Evolutionary conservation across 1,140 invertebrate species (phyloP), one percentile per base, ranked within the genome.

Genomic region (Eufriesea mexicana): DNA sequence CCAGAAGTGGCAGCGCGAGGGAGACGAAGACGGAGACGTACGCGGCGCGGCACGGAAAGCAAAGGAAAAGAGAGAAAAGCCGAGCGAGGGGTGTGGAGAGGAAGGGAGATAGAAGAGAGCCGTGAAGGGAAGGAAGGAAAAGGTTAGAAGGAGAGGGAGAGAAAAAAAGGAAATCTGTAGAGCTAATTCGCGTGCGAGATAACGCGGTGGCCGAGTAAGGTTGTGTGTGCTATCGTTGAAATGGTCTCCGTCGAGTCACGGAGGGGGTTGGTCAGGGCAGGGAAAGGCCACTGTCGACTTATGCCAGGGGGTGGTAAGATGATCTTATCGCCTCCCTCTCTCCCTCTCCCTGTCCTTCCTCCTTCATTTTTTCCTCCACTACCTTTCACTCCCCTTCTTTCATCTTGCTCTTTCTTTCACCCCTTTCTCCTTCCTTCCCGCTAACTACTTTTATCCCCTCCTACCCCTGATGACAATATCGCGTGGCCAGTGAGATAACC

Each of bases 151-250:
- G 42, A 72, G 70, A 57, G 73, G n/a, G 67, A 73, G 35, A 75
- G 55, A 86, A 87, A 88, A 92, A 88, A 85, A 86, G 84, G 89
- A 93, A 92, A 93, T 92, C 92, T 91, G 90, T 92, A 89, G 91
- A 85, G 93, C 93, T 94, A 94, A 94, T 94, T 94, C 92, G 93
- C 93, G 93, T 94, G 93, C 90, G 85, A 94, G 93, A 94, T 94
- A 94, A 94, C 91, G 88, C 86, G 84, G 72, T 83, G 84, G 73
- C 64, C 86, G 83, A 61, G 73, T 35, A 49, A 68, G 71, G 87
- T 78, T 77, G 78, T 89, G 78, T 79, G 86, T 72, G 90, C 89
- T 94, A 93, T 93, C 92, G 92, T 89, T 88, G 86, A 91, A 93
- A 89, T 91, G 90, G 91, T 93, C 92, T 92, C 86, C 88, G 91